These are phyloP conservation scores for Heteronetta atricapilla DNA, from an alignment of 2,113 vertebrate species.

Conservation along the genomic window DNA sequence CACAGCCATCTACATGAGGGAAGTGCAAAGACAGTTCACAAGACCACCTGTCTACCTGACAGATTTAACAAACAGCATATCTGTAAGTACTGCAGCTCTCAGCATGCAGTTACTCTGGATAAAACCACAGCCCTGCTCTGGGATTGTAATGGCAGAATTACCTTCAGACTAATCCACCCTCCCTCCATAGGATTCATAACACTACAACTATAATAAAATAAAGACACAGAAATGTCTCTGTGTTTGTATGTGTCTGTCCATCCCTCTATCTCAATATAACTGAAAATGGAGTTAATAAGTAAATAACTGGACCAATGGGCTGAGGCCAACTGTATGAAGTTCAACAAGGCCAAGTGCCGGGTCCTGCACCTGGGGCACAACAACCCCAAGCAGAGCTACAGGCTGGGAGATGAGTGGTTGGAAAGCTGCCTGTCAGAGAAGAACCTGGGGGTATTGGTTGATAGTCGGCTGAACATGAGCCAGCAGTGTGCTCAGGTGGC, in stretches of 20 bases:
- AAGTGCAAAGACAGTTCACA: background rate
- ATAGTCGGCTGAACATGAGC: too few relatives aligned
- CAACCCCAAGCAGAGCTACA: too few relatives aligned
- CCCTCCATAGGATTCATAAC: background rate
- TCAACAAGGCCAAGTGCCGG: too few relatives aligned
- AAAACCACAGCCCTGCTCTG: background rate
- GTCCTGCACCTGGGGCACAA: too few relatives aligned
- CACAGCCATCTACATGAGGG: background rate
- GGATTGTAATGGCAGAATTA: background rate
- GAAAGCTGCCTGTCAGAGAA: too few relatives aligned
- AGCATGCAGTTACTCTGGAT: background rate
- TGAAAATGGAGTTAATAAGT: background rate
- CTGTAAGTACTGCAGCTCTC: background rate
- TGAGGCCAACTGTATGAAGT: too few relatives aligned
- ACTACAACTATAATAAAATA: background rate
- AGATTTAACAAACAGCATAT: background rate
- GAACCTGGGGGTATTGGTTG: too few relatives aligned
- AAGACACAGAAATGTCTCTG: accelerated
- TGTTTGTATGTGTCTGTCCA: background rate
- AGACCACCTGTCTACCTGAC: background rate
- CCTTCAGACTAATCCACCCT: background rate
- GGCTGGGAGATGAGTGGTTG: too few relatives aligned
- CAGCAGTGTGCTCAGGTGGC: too few relatives aligned
- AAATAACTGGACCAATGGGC: too few relatives aligned
- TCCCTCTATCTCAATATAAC: background rate